phyloP scores from a whole-genome alignment of 2,113 vertebrate species.

The Sylvia atricapilla region DNA sequence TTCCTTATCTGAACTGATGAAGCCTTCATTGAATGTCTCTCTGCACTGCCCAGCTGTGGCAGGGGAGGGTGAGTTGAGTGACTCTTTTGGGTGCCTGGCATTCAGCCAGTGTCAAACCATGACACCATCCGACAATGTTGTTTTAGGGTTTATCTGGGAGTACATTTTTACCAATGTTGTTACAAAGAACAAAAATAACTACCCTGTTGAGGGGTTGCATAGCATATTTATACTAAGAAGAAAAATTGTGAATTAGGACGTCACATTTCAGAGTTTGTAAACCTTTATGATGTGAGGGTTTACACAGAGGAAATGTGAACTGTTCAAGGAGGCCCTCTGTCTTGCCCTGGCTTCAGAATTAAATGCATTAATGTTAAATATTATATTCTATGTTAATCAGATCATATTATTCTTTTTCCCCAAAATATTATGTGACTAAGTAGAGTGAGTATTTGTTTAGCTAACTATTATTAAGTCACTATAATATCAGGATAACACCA shows the following conservation, averaged over 20 bases:
- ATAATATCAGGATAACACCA: background rate
- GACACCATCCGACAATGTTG: background rate
- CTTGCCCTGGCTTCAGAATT: background rate
- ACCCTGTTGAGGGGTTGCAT: background rate
- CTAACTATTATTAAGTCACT: background rate
- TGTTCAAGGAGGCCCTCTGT: background rate
- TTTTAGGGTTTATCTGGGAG: background rate
- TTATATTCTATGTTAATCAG: background rate
- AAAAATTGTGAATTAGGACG: background rate
- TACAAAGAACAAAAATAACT: background rate
- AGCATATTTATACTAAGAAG: background rate
- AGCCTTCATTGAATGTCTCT: background rate
- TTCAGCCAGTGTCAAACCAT: background rate
- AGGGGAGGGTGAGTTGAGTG: background rate
- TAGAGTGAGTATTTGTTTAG: background rate
- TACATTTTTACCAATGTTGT: background rate
- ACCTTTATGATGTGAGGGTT: background rate
- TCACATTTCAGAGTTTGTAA: background rate
- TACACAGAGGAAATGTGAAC: background rate
- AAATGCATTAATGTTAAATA: background rate
- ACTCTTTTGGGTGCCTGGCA: no score
- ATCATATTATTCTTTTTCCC: fast-evolving
- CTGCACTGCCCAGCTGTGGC: background rate
- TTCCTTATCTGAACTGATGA: background rate
- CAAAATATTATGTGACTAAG: background rate